Percentiles rank a stretch among this genome's conserved stretches.
Evolutionary conservation across 1,140 invertebrate species (phyloP).

Genomic region (Platyscapa corneri): DNA sequence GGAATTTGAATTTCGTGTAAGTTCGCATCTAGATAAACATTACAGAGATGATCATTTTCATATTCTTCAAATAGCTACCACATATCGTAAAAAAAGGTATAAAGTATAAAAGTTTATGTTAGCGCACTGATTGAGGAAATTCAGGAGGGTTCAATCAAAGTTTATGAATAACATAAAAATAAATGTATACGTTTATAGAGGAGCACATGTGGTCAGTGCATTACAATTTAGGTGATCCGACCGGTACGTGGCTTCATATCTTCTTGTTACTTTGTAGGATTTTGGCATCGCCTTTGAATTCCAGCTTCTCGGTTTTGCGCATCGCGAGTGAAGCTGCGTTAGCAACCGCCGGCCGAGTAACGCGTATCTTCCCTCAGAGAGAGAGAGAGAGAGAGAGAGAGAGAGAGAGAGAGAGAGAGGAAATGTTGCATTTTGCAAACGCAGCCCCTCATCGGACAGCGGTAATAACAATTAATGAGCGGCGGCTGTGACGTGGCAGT

Average conservation of each 20-base stretch:
- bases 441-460: too few relatives aligned
- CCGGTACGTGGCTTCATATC: background rate
- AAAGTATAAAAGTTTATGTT: constrained; percentile 22
- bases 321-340: too few relatives aligned
- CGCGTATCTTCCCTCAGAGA: too few relatives aligned
- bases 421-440: too few relatives aligned
- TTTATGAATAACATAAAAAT: constrained; percentile 19
- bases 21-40: background rate
- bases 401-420: too few relatives aligned
- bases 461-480: too few relatives aligned
- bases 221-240: background rate
- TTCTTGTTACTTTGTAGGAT: background rate
- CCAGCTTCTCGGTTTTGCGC: background rate
- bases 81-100: constrained; percentile 7
- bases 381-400: too few relatives aligned
- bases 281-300: background rate
- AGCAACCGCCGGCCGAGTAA: too few relatives aligned
- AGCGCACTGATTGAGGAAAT: constrained; percentile 20
- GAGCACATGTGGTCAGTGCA: background rate
- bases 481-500: too few relatives aligned
- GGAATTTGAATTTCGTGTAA: background rate
- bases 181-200: constrained; percentile 10
- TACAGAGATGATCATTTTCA: constrained; percentile 4
- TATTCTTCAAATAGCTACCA: constrained; percentile 2
- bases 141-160: constrained; percentile 14